phyloP scores from a whole-genome alignment of 2,888 invertebrate species.

The Drosophila villosipedis region DNA sequence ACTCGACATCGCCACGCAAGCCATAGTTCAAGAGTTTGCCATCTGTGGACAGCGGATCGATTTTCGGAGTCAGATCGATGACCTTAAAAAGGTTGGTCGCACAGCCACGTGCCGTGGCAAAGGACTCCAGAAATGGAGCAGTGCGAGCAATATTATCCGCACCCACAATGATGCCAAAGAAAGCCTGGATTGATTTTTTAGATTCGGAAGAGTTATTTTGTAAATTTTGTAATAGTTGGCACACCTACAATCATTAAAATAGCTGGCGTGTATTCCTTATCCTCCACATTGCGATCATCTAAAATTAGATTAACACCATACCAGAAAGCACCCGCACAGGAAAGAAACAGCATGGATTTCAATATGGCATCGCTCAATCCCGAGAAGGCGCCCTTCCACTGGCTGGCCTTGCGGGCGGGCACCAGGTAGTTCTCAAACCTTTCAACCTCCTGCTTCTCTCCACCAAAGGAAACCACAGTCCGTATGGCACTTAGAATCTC shows the following conservation, averaged over 20 bases:
- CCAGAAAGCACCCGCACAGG: slow-evolving; percentile 93
- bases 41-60: slow-evolving; percentile 89
- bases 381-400: slow-evolving; percentile 88
- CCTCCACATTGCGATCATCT: slow-evolving; percentile 87
- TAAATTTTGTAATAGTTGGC: fast-evolving
- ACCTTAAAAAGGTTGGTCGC: slow-evolving; percentile 91
- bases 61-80: slow-evolving; percentile 90
- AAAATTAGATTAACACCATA: slow-evolving; percentile 91
- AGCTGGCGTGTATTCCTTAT: slow-evolving; percentile 89
- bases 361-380: slow-evolving; percentile 90
- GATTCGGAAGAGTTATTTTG: not conserved
- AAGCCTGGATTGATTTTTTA: slow-evolving; percentile 64
- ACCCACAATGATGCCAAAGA: slow-evolving; percentile 92
- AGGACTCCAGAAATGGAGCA: slow-evolving; percentile 91
- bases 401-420: slow-evolving; percentile 89
- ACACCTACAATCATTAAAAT: slow-evolving; percentile 90
- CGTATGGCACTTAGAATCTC: slow-evolving; percentile 91
- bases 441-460: slow-evolving; percentile 90
- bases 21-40: slow-evolving; percentile 87
- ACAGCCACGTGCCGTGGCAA: slow-evolving; percentile 90
- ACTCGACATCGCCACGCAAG: slow-evolving; percentile 89
- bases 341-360: slow-evolving; percentile 90
- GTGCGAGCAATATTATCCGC: slow-evolving; percentile 92
- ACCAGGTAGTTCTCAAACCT: slow-evolving; percentile 87
- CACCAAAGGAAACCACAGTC: slow-evolving; percentile 92